These are phyloP conservation scores for Megathymus violae DNA, from an alignment of 1,140 invertebrate species.

Conservation along the genomic window DNA sequence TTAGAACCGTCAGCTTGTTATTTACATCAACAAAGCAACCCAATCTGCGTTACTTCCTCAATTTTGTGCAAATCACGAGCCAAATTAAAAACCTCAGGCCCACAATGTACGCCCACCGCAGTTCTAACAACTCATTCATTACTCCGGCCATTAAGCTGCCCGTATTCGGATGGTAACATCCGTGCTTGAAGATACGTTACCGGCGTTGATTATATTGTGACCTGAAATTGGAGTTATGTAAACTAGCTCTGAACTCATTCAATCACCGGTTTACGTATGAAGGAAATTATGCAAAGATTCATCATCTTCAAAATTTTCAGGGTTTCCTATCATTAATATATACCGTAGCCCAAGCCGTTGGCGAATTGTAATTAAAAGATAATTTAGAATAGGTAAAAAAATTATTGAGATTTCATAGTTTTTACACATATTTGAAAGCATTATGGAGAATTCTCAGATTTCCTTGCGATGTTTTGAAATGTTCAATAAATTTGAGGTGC, in stretches of 20 bases:
- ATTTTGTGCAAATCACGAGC: conserved; percentile 30
- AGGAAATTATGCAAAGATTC: too few relatives aligned
- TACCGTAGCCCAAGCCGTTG: too few relatives aligned
- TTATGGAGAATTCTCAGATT: too few relatives aligned
- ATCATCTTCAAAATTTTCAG: too few relatives aligned
- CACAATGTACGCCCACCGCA: conserved; percentile 27
- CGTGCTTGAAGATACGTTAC: conserved; percentile 35
- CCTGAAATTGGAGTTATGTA: background rate
- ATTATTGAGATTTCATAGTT: too few relatives aligned
- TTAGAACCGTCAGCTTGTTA: background rate
- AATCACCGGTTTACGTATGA: background rate
- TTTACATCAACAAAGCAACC: background rate
- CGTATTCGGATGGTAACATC: conserved; percentile 66
- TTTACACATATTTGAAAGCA: too few relatives aligned
- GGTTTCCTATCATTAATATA: too few relatives aligned
- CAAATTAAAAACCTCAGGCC: conserved; percentile 21
- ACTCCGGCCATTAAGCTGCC: conserved; percentile 64
- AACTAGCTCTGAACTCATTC: conserved; percentile 7
- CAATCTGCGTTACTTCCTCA: conserved; percentile 16
- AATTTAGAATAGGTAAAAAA: too few relatives aligned
- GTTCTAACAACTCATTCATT: conserved; percentile 46
- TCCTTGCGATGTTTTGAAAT: too few relatives aligned
- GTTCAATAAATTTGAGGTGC: too few relatives aligned
- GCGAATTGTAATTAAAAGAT: too few relatives aligned
- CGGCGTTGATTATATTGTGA: conserved; percentile 22